Base-by-base conservation (phyloP, 2,113 vertebrate species). In the Thomomys bottae region DNA sequence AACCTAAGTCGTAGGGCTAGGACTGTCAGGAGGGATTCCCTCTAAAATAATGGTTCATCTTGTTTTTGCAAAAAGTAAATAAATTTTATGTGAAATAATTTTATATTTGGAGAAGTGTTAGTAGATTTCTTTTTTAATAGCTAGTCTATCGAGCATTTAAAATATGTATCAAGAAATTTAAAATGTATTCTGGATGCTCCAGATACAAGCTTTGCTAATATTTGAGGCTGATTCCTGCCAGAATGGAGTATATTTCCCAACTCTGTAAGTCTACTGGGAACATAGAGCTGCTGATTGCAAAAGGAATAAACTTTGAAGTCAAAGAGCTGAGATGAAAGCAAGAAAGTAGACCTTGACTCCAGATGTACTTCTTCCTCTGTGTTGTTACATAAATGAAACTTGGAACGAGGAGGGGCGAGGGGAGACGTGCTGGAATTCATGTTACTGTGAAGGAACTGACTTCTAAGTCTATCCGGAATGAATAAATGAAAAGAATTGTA, bases 261-360 rank as follows among this genome's bases (percentile, higher is more conserved):
- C 38, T 87, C 63, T 32, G 2, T 24, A 67, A 77, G 10, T 64
- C 26, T 42, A 30, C n/a, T 73, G 36, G 20, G 84, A 57, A 63
- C 24, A 68, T 0, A 66, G 24, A 88, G 24, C 36, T 70, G 59
- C 36, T 57, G 63, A 57, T 68, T 40, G 34, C 89, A 67, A 34
- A 64, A 77, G 30, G 61, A 68, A 86, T 28, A 73, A 64, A 89
- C n/a, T 78, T 85, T 72, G 49, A 88, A 95, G n/a, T 76, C 8
- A 86, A 81, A 68, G 84, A 30, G 70, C 76, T 80, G 67, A 90
- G 83, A 18, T 24, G 11, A 26, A 73, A 91, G 49, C 54, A 68
- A 85, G 70, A 26, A 78, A 63, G 20, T 24, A 32, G 38, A 26
- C 4, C 14, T 80, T 81, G 38, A 75, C n/a, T 71, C 54, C 32